A percentile compares a stretch with the other conserved stretches of the same genome.
These are phyloP conservation scores for Cetoscarus ocellatus DNA, from an alignment of 2,797 vertebrate species.

Conservation along the genomic window DNA sequence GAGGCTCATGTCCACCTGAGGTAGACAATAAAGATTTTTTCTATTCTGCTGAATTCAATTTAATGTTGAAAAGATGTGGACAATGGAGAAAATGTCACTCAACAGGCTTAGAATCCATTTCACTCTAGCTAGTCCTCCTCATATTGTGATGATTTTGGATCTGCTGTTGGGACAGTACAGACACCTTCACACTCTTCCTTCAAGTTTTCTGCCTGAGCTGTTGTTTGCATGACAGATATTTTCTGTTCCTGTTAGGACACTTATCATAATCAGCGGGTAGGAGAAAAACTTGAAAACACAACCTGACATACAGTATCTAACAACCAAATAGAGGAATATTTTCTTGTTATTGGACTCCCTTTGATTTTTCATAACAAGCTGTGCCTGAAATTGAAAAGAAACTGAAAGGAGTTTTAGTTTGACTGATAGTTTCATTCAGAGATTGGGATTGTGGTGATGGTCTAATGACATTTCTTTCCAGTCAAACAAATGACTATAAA, in stretches of 20 bases:
- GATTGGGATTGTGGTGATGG: no score
- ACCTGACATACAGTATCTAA: conserved; percentile 32
- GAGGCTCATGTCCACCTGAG: no score
- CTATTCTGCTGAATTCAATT: background rate
- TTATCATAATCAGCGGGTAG: conserved; percentile 47
- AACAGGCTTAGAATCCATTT: conserved; percentile 11
- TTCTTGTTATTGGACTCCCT: background rate
- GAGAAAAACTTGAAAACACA: conserved; percentile 26
- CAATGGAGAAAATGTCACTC: background rate
- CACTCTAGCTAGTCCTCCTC: conserved; percentile 40
- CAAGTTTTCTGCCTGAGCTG: conserved; percentile 30
- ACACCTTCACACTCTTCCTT: conserved; percentile 44
- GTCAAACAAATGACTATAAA: no score
- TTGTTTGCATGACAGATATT: conserved; percentile 27
- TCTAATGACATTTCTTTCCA: no score
- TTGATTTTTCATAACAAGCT: no score
- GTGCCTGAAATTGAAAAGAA: background rate
- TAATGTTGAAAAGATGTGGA: conserved; percentile 23
- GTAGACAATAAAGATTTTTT: background rate
- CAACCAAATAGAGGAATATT: conserved; percentile 13
- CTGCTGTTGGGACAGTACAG: conserved; percentile 51
- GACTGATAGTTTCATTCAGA: background rate
- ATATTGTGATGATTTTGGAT: conserved; percentile 51
- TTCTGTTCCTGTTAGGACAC: conserved; percentile 36
- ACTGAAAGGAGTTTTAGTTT: conserved; percentile 8